These are phyloP conservation scores for Sorex fumeus DNA, from an alignment of 2,113 vertebrate species.

Conservation along the genomic window DNA sequence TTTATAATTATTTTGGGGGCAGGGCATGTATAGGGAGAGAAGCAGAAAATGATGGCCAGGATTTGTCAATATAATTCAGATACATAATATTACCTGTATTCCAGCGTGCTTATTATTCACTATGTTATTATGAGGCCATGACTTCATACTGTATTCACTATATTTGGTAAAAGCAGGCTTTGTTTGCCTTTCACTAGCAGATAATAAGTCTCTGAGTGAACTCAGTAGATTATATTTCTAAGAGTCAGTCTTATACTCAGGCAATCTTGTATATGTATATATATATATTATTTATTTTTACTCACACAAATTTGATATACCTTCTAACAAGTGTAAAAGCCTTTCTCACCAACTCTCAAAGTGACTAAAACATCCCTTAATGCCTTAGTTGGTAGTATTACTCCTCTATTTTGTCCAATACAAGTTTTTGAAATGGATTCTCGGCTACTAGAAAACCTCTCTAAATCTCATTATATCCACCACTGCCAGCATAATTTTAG, in stretches of 20 bases:
- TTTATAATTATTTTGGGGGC: not conserved
- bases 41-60: not conserved
- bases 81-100: not conserved
- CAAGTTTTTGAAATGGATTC: not conserved
- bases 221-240: not conserved
- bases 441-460: not conserved
- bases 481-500: not conserved
- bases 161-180: not conserved
- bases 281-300: not conserved
- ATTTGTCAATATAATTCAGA: not conserved
- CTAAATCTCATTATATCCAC: not conserved
- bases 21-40: not conserved
- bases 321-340: not conserved
- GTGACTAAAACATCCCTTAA: slow-evolving; percentile 4
- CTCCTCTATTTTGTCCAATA: not conserved
- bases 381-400: not conserved
- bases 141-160: rapidly evolving
- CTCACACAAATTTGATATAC: not conserved
- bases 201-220: not conserved
- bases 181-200: not conserved
- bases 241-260: not conserved
- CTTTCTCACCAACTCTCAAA: not conserved
- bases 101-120: not conserved
- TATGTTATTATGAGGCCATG: not conserved
- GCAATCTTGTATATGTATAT: not conserved